Evolutionary conservation across 1,140 invertebrate species (phyloP).

Genomic region (Pseudomyrmex cubaensis): DNA sequence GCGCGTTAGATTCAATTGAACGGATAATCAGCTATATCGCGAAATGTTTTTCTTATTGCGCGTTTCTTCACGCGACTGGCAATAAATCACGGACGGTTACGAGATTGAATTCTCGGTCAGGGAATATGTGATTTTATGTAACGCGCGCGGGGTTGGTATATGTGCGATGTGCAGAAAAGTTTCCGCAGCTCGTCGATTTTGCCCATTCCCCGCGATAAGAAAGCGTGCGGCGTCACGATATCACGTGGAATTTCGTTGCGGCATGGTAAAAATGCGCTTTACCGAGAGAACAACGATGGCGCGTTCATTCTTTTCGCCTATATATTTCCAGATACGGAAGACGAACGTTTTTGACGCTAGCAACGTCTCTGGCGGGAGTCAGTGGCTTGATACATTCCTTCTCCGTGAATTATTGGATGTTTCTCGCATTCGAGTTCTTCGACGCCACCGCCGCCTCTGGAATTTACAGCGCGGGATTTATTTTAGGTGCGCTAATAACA

Average conservation of each 20-base stretch:
- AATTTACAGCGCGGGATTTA: constrained; percentile 88
- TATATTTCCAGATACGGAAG: constrained; percentile 87
- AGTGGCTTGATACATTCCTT: constrained; percentile 88
- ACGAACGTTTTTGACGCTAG: constrained; percentile 86
- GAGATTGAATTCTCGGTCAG: constrained; percentile 29
- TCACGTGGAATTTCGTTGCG: background rate
- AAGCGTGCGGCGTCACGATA: background rate
- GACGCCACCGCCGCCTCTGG: constrained; percentile 88
- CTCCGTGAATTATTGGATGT: constrained; percentile 87
- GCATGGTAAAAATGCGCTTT: constrained; percentile 27
- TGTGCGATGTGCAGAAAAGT: background rate
- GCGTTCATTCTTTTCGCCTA: constrained; percentile 5
- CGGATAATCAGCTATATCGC: background rate
- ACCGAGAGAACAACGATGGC: background rate
- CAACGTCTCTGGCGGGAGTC: constrained; percentile 83
- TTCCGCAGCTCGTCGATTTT: constrained; percentile 1
- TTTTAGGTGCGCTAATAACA: constrained; percentile 85
- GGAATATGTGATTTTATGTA: background rate
- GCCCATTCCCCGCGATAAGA: constrained; percentile 1
- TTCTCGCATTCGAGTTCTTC: constrained; percentile 88
- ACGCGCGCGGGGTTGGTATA: background rate
- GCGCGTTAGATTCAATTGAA: background rate
- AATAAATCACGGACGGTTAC: constrained; percentile 14
- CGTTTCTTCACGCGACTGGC: background rate
- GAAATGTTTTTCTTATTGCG: background rate